Conservation (phyloP, 2,113 vertebrate genomes). For the Phylloscopus whistleri region DNA sequence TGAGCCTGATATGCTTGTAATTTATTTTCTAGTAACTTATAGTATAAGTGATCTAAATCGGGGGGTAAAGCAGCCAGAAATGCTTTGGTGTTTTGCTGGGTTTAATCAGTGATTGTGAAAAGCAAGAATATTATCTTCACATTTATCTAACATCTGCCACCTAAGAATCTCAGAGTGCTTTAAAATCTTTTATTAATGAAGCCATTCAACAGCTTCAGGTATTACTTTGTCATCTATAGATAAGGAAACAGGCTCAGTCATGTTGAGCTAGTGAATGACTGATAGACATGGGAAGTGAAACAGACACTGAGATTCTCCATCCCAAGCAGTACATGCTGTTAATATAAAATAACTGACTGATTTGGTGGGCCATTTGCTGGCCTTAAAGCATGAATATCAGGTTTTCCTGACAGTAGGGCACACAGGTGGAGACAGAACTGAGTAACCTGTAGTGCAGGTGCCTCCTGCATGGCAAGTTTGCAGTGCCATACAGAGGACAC, state of each 20-base stretch:
- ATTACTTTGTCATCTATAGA: not conserved
- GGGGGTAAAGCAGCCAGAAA: not conserved
- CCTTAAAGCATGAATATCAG: not conserved
- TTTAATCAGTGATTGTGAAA: not conserved
- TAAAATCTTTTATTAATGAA: conserved; percentile 33
- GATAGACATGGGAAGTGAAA: not conserved
- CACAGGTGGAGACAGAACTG: not conserved
- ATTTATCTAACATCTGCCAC: conserved; percentile 8
- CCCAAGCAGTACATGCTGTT: not conserved
- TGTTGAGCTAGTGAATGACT: not conserved
- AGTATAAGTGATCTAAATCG: not conserved
- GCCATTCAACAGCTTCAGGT: not conserved
- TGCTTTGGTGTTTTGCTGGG: not conserved
- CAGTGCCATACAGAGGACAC: not conserved
- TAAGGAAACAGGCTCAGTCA: not conserved
- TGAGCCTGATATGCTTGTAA: not conserved
- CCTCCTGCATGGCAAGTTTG: not conserved
- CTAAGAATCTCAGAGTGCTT: not conserved
- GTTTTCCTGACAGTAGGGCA: not conserved
- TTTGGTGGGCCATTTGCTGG: not conserved
- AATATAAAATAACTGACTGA: not conserved
- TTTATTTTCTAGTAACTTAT: conserved; percentile 43
- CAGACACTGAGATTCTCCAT: not conserved
- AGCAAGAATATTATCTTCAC: conserved; percentile 1
- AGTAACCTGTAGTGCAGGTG: not conserved